Conservation (phyloP, 2,797 vertebrate genomes). For the Zalophus californianus region DNA sequence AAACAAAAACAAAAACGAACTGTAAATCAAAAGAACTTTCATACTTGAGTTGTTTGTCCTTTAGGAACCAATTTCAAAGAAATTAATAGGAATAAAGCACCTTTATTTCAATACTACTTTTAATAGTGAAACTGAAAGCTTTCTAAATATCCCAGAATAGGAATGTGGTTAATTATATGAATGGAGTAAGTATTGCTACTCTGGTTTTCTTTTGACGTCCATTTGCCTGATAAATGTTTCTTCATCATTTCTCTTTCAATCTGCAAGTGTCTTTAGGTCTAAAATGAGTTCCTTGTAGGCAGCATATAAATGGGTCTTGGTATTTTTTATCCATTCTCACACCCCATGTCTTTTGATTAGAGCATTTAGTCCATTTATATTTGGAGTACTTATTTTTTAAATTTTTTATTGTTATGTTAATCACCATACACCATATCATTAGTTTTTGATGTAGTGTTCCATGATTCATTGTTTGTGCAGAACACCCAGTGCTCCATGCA, state of each 20-base stretch:
- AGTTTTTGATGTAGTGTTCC: too few species aligned
- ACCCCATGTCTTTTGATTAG: neutral
- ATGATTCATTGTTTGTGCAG: too few species aligned
- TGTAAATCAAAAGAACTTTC: neutral
- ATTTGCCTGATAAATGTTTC: neutral
- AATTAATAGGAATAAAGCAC: neutral
- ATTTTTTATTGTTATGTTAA: too few species aligned
- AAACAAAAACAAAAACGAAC: too few species aligned
- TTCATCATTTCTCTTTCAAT: neutral
- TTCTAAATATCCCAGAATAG: neutral
- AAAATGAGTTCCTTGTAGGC: neutral
- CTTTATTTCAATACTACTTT: neutral
- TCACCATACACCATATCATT: too few species aligned
- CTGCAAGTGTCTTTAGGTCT: neutral
- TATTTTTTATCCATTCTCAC: neutral
- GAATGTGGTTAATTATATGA: neutral
- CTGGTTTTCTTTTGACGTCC: neutral
- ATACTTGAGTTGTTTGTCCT: neutral
- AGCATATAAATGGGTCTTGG: neutral
- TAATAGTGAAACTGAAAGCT: neutral
- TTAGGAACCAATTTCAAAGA: neutral
- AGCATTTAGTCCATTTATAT: neutral
- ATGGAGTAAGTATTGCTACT: neutral
- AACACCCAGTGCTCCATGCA: too few species aligned
- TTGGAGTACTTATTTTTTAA: neutral